Base-by-base conservation (phyloP, 2,888 invertebrate genomes). In the Artemia sinica region DNA sequence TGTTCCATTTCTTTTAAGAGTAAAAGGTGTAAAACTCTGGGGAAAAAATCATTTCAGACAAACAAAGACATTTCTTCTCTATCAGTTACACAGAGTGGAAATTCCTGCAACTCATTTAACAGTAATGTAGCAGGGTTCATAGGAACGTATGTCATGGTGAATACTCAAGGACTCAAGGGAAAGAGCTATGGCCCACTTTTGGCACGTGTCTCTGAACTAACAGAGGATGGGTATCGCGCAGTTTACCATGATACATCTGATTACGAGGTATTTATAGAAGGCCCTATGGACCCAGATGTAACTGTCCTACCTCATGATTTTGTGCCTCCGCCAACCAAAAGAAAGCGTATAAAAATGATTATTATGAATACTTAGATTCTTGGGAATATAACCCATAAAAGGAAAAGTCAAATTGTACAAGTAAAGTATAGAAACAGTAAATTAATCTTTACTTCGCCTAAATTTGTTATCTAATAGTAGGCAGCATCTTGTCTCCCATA, bases 211-310 rank as follows among this genome's bases (percentile, higher is more conserved):
- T 11, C 11, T 11, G 52, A 51, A 51, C 11, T n/a, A 11, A 51
- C 52, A 11, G 52, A 51, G n/a, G 52, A n/a, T 11, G 52, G 11
- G n/a, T 51, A 11, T 51, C 52, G 52, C n/a, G 52, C 52, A 11
- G 11, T 51, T 51, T 51, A 51, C 52, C 52, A 51, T n/a, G n/a
- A 51, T n/a, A 51, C 52, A n/a, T n/a, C 52, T n/a, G 52, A 51
- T 51, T 51, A n/a, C 11, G 11, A 51, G 11, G 52, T 51, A n/a
- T 11, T 11, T 11, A 51, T 51, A 11, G 52, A 51, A n/a, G 52
- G 52, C n/a, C 11, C n/a, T 11, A n/a, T 11, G n/a, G 52, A 51
- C 52, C 52, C 52, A n/a, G 52, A 51, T 11, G n/a, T n/a, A 11
- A 51, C n/a, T 11, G 52, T 51, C n/a, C 52, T 51, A 11, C 52